Percentiles rank a stretch among this genome's conserved stretches.
Evolutionary conservation across 2,888 invertebrate species (phyloP).

Genomic region (Diaperis boleti): DNA sequence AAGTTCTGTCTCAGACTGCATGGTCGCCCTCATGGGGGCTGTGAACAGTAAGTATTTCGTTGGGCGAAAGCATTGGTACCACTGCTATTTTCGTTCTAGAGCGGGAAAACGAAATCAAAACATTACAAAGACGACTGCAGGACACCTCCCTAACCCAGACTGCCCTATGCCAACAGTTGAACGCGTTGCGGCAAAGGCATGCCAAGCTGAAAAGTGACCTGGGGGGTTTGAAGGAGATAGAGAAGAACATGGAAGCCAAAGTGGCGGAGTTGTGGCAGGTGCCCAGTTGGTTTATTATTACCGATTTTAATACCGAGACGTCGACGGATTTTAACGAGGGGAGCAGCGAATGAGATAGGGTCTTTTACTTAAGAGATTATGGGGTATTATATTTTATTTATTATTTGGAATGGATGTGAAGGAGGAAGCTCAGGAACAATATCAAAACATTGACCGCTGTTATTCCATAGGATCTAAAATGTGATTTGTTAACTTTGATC

Average conservation of each 20-base stretch:
- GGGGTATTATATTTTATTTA: constrained; percentile 10
- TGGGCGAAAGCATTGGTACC: no score
- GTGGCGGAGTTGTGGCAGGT: constrained; percentile 63
- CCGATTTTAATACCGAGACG: constrained; percentile 50
- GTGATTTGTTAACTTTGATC: no score
- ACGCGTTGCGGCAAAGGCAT: constrained; percentile 59
- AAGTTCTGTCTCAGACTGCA: constrained; percentile 28
- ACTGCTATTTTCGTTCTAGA: constrained; percentile 55
- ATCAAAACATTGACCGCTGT: no score
- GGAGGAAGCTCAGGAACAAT: constrained; percentile 3
- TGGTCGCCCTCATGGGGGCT: constrained; percentile 19
- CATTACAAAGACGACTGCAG: constrained; percentile 57
- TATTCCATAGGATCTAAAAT: no score
- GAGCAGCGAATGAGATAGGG: constrained; percentile 36
- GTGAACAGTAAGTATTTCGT: constrained; percentile 27
- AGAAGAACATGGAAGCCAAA: constrained; percentile 59
- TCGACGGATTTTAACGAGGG: constrained; percentile 49
- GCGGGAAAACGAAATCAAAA: constrained; percentile 63
- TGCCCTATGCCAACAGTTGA: constrained; percentile 59
- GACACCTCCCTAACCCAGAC: constrained; percentile 58
- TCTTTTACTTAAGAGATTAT: constrained; percentile 5
- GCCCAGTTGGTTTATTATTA: constrained; percentile 64
- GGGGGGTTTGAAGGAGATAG: constrained; percentile 56
- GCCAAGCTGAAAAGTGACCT: constrained; percentile 60
- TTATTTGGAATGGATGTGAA: constrained; percentile 1